Percentiles rank a stretch among this genome's conserved stretches.
These are phyloP conservation scores for Lytechinus variegatus DNA, from an alignment of 35 echinoderm and acorn worm genomes.

Conservation along the genomic window DNA sequence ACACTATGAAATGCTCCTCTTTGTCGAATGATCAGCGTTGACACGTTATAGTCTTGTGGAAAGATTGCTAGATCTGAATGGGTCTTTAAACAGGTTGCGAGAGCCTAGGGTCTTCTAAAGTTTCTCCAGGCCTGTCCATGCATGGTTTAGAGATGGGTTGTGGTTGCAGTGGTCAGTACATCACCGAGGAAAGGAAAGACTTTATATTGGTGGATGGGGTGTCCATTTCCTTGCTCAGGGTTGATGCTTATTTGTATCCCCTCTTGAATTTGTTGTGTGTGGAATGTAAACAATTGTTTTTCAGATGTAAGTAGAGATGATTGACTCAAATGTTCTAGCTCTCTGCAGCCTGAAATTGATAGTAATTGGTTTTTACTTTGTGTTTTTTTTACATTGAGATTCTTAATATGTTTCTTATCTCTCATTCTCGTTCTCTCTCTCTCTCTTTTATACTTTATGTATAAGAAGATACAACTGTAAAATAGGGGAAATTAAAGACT, in stretches of 20 bases:
- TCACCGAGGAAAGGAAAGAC: background rate
- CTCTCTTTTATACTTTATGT: too few relatives aligned
- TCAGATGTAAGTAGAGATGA: background rate
- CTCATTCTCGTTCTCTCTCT: background rate
- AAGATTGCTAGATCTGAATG: background rate
- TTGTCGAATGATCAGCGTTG: background rate
- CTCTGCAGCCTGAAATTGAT: background rate
- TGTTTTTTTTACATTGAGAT: background rate
- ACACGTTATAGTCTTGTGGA: background rate
- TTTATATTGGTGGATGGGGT: background rate
- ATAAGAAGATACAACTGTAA: background rate
- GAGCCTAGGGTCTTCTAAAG: background rate
- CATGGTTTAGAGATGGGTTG: background rate
- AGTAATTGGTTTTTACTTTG: background rate
- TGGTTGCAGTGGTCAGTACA: background rate
- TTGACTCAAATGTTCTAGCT: background rate
- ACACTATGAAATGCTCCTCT: background rate
- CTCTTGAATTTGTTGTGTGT: background rate
- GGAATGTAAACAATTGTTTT: background rate
- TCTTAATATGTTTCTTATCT: background rate
- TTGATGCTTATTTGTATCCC: background rate
- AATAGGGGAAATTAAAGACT: background rate
- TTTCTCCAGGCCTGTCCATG: background rate
- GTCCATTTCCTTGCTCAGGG: background rate
- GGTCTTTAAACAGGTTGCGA: background rate